These are phyloP conservation scores for Corythoichthys haematopterus DNA, from an alignment of 2,113 vertebrate species.

Conservation along the genomic window DNA sequence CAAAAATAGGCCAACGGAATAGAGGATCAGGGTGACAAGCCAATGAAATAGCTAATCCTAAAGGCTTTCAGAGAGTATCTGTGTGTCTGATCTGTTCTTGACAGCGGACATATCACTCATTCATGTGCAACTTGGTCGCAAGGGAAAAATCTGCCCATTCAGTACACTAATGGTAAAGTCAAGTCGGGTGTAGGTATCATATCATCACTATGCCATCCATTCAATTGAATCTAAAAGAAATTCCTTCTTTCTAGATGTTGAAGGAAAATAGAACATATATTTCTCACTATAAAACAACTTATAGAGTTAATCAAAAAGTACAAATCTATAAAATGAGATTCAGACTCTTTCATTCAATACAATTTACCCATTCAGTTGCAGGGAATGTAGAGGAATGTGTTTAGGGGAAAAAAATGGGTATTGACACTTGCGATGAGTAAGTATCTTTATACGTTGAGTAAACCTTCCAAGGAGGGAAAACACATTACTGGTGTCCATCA, in stretches of 20 bases:
- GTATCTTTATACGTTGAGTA: background rate
- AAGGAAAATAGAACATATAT: background rate
- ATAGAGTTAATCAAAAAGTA: background rate
- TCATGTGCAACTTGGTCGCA: slow-evolving; percentile 1
- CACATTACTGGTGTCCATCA: too few species aligned
- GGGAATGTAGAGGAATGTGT: too few species aligned
- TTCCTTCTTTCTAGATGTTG: background rate
- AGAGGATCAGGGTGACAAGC: slow-evolving; percentile 33
- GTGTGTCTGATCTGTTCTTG: slow-evolving; percentile 15
- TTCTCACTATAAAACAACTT: background rate
- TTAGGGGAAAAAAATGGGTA: too few species aligned
- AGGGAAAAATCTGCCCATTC: slow-evolving; percentile 5
- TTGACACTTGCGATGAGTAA: background rate
- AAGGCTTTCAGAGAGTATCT: slow-evolving; percentile 32
- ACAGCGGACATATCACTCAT: slow-evolving; percentile 16
- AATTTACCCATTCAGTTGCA: background rate
- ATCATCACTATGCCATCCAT: background rate
- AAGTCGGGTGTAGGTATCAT: background rate
- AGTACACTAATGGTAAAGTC: background rate
- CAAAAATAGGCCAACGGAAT: slow-evolving; percentile 23
- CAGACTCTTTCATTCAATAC: background rate
- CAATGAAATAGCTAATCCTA: slow-evolving; percentile 41
- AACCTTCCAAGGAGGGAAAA: too few species aligned
- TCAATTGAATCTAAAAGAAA: background rate
- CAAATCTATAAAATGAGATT: background rate